These are phyloP conservation scores for Anas capensis DNA, from an alignment of 2,797 vertebrate species.

Conservation along the genomic window DNA sequence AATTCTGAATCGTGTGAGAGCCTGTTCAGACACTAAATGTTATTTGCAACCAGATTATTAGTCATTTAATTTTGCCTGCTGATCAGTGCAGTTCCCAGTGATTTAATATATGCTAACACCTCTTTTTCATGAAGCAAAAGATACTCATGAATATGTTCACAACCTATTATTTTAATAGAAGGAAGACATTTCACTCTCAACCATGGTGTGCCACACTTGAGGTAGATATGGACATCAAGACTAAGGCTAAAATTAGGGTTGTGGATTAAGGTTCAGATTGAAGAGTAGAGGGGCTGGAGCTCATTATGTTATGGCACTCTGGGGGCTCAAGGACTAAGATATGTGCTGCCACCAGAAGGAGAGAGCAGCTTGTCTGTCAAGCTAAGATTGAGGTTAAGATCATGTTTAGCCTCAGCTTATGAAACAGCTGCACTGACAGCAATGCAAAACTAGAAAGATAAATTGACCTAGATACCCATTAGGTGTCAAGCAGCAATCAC, in stretches of 20 bases:
- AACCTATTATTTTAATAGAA: background rate
- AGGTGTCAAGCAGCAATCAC: background rate
- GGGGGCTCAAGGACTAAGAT: background rate
- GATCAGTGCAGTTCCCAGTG: background rate
- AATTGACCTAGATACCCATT: background rate
- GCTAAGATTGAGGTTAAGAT: background rate
- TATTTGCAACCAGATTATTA: background rate
- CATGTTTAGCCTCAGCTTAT: background rate
- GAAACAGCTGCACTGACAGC: background rate
- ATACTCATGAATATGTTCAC: background rate
- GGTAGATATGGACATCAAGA: background rate
- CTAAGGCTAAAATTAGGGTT: background rate
- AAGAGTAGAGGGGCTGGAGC: background rate
- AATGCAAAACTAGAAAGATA: background rate
- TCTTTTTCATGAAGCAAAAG: background rate
- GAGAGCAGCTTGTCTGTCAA: background rate
- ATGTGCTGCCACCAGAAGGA: background rate
- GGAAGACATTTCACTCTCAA: background rate
- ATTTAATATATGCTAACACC: background rate
- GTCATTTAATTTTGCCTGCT: background rate
- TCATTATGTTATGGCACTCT: background rate
- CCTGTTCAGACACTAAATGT: background rate
- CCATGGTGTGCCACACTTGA: background rate
- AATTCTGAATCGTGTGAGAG: background rate
- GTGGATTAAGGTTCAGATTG: background rate